Evolutionary conservation across 2,113 vertebrate genomes (phyloP).

Genomic region (Dasyurus viverrinus): DNA sequence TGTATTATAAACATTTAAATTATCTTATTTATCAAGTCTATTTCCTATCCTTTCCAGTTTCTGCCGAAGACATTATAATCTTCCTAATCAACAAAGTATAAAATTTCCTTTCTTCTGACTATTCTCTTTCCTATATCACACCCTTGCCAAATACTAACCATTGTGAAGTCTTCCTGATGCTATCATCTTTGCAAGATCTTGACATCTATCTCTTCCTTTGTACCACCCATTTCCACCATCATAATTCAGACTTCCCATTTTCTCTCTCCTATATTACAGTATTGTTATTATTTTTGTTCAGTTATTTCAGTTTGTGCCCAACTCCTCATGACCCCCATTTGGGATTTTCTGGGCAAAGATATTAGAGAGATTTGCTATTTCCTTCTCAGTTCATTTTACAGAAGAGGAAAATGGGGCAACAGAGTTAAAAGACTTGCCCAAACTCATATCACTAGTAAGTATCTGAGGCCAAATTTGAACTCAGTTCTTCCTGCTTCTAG

Average conservation of each 20-base stretch:
- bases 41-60: neutral
- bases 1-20: neutral
- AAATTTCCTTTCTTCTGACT: neutral
- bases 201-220: neutral
- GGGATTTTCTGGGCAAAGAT: neutral
- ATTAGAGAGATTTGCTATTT: neutral
- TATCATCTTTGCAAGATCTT: neutral
- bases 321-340: neutral
- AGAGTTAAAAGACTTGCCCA: neutral
- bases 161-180: neutral
- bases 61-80: neutral
- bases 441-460: neutral
- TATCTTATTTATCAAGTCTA: neutral
- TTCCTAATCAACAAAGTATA: neutral
- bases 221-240: neutral
- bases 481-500: neutral
- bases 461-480: neutral
- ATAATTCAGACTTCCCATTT: neutral
- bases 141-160: neutral
- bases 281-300: neutral
- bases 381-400: neutral
- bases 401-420: neutral
- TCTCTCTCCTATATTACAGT: neutral
- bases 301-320: neutral
- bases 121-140: neutral